Evolutionary conservation across 2,888 invertebrate genomes (phyloP), one percentile per base, ranked within the genome.

Genomic region (Drosophila maculinotata): DNA sequence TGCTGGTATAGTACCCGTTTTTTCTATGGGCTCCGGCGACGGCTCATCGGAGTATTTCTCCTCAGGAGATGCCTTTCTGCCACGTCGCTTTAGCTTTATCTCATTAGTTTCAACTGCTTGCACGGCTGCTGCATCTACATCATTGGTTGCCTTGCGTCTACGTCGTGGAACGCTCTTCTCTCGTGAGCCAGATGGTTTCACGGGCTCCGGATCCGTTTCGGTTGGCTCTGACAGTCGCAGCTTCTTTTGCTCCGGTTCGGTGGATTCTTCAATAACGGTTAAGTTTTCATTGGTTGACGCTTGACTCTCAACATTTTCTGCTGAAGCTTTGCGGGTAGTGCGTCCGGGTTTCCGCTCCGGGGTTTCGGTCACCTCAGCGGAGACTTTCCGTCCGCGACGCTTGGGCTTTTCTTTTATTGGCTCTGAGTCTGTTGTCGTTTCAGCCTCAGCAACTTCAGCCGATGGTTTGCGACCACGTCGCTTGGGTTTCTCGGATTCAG

Each of bases 241-340:
- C 14, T 35, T 47, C 26, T 71, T 71, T 8, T 41, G 3, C 1
- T 30, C 23, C 7, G 59, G 49, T 9, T 68, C 68, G 1, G 10
- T 38, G 3, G 26, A 14, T 42, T 73, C 74, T 38, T 47, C 56
- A 17, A 57, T 48, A 5, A 28, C 9, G 3, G 17, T 28, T 39
- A 56, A 45, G 15, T 39, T 25, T 0, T 42, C 42, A 14, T 44
- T 57, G 7, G 14, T 3, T 2, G 41, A 8, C 8, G 26, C 14
- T 6, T 51, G 28, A 8, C 5, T n/a, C 1, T 63, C 48, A 10
- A 42, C 36, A 17, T 31, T 31, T n/a, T 79, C 73, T 0, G 64
- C 54, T 10, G 76, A 70, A 10, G 66, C 56, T 44, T 81, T 79
- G 9, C 79, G 71, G 8, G 30, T 38, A 8, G 26, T 57, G 5